Base-by-base conservation (phyloP, 2,113 vertebrate species). In the Mustelus asterias region DNA sequence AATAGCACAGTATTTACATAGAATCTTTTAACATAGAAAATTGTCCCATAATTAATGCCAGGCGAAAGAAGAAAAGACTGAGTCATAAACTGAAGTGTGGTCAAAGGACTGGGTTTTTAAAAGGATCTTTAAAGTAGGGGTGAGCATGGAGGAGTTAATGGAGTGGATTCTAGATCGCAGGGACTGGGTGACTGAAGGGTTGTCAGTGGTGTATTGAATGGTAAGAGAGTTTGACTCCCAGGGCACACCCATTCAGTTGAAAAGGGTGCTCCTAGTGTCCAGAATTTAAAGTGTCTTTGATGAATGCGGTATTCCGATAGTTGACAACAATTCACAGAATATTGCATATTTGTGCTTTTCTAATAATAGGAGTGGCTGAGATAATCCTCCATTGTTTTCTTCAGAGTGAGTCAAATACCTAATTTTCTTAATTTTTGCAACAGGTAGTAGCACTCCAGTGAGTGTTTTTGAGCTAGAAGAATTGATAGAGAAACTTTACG, bases 401-500 rank as follows among this genome's bases (percentile, higher is more conserved):
- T 93, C 33, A 37, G 86, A 41, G 24, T 93, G 16, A 54, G 11
- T 60, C 88, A 90, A 33, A 60, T 60, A 20, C 48, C 26, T 90
- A 33, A 90, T 65, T 93, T 93, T 93, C 20, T 60, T 10, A 22
- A 65, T 22, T 93, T 92, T 93, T 93, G 65, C n/a, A 65, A 93
- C n/a, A 95, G 89, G 89, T 41, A 76, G 67, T 37, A 72, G 41
- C 41, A 76, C 26, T 95, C 94, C 94, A 33, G 41, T 95, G 67
- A 95, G 76, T 29, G 94, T 54, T 95, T 95, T 72, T 95, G 94
- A 72, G 69, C 41, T 98, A 2, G 98, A 98, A 96, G 97, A 97
- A 90, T 96, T 98, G 86, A 83, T 98, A 1, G 44, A 96, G 10
- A 95, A 97, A 24, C 96, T 98, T 60, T 98, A 98, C 96, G 96